phyloP scores from a whole-genome alignment of 1,140 invertebrate genomes.

The Sesamia nonagrioides region DNA sequence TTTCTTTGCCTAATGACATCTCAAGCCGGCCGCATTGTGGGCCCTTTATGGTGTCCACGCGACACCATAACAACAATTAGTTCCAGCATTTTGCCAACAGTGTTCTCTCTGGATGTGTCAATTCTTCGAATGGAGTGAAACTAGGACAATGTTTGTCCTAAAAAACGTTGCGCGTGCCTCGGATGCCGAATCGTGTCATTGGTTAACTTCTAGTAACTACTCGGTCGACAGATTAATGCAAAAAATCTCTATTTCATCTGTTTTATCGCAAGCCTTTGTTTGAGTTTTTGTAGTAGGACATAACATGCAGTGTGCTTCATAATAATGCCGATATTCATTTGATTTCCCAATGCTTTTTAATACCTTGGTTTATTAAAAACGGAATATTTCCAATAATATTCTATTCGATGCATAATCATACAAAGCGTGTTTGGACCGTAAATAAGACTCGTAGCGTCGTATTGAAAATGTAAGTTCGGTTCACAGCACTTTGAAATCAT shows the following conservation, averaged over 20 bases:
- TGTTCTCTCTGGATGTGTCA: slow-evolving; percentile 61
- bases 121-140: slow-evolving; percentile 80
- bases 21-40: slow-evolving; percentile 78
- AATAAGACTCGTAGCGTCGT: slow-evolving; percentile 6
- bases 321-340: not conserved
- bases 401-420: slow-evolving; percentile 4
- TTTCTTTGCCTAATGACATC: slow-evolving; percentile 78
- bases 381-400: slow-evolving; percentile 14
- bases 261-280: slow-evolving; percentile 20
- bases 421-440: slow-evolving; percentile 23
- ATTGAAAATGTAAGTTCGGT: too few relatives aligned
- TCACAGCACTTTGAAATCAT: slow-evolving; percentile 3
- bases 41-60: slow-evolving; percentile 83
- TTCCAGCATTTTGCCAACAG: slow-evolving; percentile 83
- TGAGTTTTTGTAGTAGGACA: not conserved
- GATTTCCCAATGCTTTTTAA: not conserved
- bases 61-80: slow-evolving; percentile 83
- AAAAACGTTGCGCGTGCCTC: slow-evolving; percentile 80
- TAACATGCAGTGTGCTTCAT: not conserved
- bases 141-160: slow-evolving; percentile 61
- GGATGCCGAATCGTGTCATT: slow-evolving; percentile 41
- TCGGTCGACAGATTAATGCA: slow-evolving; percentile 27
- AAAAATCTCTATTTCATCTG: slow-evolving; percentile 35
- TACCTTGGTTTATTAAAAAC: not conserved
- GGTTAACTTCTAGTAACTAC: slow-evolving; percentile 57